Percentiles rank a stretch among this genome's conserved stretches.
phyloP scores from a whole-genome alignment of 1,140 invertebrate genomes.

The Drosophila watanabei region DNA sequence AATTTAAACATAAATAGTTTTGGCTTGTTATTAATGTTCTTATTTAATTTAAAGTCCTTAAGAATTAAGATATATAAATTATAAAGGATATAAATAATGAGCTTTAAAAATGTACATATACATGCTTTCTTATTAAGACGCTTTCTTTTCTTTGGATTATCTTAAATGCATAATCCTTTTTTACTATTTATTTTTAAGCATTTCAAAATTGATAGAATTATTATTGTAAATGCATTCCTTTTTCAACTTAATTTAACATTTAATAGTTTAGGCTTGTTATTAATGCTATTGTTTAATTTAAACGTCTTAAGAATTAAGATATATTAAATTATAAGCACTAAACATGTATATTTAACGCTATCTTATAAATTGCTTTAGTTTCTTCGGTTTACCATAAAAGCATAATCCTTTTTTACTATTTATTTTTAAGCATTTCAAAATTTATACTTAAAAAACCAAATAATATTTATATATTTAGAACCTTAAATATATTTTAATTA shows the following conservation, averaged over 20 bases:
- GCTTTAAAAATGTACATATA: not conserved
- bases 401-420: too few relatives aligned
- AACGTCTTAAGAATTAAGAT: not conserved
- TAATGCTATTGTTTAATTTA: not conserved
- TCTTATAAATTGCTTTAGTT: not conserved
- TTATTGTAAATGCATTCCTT: not conserved
- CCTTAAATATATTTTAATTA: not conserved
- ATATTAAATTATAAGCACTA: too few relatives aligned
- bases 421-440: not conserved
- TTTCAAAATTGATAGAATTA: not conserved
- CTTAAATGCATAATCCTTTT: not conserved
- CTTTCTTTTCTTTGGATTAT: not conserved
- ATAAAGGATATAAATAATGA: too few relatives aligned
- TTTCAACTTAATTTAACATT: not conserved
- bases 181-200: not conserved
- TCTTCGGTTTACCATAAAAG: not conserved
- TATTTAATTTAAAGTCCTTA: not conserved
- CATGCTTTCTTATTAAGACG: not conserved
- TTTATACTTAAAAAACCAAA: not conserved
- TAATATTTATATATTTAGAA: not conserved
- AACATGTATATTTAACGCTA: not conserved
- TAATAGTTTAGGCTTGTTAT: too few relatives aligned
- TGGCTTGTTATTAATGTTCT: not conserved
- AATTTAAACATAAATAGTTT: not conserved
- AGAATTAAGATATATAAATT: not conserved